Conservation (phyloP, 2,797 vertebrate species). For the Orestias chungarensis region DNA sequence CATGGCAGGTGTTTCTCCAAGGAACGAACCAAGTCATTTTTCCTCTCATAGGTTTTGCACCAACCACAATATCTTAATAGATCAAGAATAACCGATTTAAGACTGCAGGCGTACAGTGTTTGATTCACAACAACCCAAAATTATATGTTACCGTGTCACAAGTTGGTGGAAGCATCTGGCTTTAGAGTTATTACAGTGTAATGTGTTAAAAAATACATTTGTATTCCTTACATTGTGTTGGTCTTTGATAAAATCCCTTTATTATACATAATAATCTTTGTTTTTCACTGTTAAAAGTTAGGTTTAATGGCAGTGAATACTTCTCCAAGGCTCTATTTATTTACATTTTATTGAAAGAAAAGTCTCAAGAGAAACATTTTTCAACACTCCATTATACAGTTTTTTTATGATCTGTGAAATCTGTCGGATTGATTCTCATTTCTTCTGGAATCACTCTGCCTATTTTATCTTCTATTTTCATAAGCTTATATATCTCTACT, state of each 20-base stretch:
- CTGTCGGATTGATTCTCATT: not conserved
- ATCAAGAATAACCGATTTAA: slow-evolving; percentile 44
- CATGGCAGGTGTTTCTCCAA: slow-evolving; percentile 62
- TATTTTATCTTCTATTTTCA: not conserved
- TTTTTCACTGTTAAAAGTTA: not conserved
- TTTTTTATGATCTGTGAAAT: not conserved
- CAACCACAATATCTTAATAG: slow-evolving; percentile 1
- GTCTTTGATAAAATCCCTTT: not conserved
- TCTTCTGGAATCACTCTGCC: not conserved
- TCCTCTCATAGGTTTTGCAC: not conserved
- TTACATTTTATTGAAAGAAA: not conserved
- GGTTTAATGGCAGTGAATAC: not conserved
- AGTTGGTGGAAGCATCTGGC: not conserved
- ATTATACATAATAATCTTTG: not conserved
- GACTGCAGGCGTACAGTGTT: not conserved
- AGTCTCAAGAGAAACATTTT: not conserved
- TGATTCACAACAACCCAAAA: not conserved
- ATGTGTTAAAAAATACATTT: not conserved
- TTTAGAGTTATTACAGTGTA: not conserved
- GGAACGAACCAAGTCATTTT: slow-evolving; percentile 9
- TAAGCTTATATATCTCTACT: not conserved
- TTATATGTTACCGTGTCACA: not conserved
- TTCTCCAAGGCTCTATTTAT: not conserved
- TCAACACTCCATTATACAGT: not conserved
- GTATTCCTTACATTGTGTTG: not conserved